Evolutionary conservation across 1,140 invertebrate species (phyloP).

Genomic region (Geopemphigus sp.): DNA sequence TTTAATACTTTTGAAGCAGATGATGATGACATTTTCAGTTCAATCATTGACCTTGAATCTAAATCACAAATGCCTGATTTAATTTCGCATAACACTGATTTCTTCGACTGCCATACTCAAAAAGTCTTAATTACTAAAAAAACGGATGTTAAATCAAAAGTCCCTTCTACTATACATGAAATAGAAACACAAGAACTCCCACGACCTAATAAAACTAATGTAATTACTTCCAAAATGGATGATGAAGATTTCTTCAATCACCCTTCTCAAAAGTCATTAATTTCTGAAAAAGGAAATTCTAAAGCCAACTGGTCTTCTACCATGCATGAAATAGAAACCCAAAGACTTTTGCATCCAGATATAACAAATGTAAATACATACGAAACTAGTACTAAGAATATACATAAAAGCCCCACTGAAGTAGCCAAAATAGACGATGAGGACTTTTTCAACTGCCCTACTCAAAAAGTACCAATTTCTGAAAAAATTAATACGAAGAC

Average conservation of each 20-base stretch:
- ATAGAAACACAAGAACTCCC: neutral
- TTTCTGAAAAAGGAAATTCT: neutral
- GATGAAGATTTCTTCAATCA: slow-evolving; percentile 23
- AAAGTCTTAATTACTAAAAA: neutral
- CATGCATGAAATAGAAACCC: neutral
- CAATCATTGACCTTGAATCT: neutral
- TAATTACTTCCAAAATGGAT: neutral
- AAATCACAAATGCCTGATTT: neutral
- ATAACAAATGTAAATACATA: neutral
- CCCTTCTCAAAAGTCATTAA: slow-evolving; percentile 6
- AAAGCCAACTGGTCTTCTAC: neutral
- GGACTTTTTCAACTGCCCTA: neutral
- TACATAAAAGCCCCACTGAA: neutral
- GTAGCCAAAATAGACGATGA: neutral
- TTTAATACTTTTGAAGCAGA: slow-evolving; percentile 38
- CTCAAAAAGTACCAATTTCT: neutral
- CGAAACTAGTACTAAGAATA: neutral
- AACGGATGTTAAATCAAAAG: neutral
- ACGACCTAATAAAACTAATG: neutral
- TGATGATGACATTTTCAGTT: slow-evolving; percentile 26
- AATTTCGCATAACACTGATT: neutral
- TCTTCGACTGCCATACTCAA: slow-evolving; percentile 17
- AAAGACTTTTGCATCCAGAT: neutral
- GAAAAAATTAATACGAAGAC: too few species aligned
- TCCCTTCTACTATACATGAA: neutral